Base-by-base conservation (phyloP, 2,113 vertebrate species). In the Rhinolophus sinicus region DNA sequence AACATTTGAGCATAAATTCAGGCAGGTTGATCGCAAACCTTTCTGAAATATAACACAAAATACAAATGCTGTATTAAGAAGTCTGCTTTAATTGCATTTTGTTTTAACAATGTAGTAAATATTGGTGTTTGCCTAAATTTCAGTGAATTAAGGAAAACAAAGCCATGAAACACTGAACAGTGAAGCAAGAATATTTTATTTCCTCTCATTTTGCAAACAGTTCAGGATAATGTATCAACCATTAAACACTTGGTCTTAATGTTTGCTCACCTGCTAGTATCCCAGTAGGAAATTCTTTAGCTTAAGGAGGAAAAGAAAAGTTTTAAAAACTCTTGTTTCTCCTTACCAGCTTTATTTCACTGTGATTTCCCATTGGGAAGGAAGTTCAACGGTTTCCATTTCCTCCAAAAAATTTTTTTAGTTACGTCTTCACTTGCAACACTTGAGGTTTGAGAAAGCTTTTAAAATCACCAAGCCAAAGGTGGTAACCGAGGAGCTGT, bases 121-220 rank as follows among this genome's bases (percentile, higher is more conserved):
- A 24, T 80, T 94, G 62, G 6, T 92, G 15, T 78, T 82, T 75
- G 28, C 15, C 52, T 77, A 92, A 75, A 94, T 94, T 93, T 80
- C 82, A 89, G 52, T 89, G 67, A 90, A 70, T 86, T 58, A 86
- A 91, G 40, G 73, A 88, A 82, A 95, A 35, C 19, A 83, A 62
- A 75, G 72, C 47, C 76, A 35, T 89, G 60, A 88, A 88, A 95
- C 40, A 84, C 54, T 38, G 10, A 92, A 87, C 44, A 35, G 56
- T 64, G 21, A 77, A 81, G n/a, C 54, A 93, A 93, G 28, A 88
- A 60, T 83, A 94, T 73, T 96, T 88, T 65, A 70, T 62, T 93
- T 95, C 47, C 19, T 75, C 65, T 90, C 67, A 93, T 64, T 91
- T 73, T 81, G 13, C 84, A 95, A 95, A 96, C 62, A 95, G 52